These are phyloP conservation scores for Probaryconus sp. DNA, from an alignment of 1,140 invertebrate species.

Conservation along the genomic window DNA sequence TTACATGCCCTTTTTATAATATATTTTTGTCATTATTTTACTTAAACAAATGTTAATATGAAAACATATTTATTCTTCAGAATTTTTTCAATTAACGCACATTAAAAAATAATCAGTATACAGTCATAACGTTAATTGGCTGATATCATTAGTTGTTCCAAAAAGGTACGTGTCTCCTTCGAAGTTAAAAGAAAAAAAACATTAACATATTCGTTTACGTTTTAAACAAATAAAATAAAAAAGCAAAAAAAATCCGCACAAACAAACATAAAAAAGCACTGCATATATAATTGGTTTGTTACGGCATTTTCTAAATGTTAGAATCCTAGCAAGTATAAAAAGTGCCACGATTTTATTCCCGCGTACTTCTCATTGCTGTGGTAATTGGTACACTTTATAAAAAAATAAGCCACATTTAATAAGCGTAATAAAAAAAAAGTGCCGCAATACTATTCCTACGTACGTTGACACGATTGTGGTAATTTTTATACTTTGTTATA, in stretches of 20 bases:
- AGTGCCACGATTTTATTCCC: slow-evolving; percentile 5
- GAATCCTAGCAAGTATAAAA: slow-evolving; percentile 1
- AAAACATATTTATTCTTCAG: too few species aligned
- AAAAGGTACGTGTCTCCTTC: slow-evolving; percentile 16
- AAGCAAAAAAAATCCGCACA: neutral
- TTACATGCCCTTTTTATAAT: too few species aligned
- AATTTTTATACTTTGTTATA: slow-evolving; percentile 46
- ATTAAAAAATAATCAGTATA: too few species aligned
- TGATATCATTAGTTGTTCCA: slow-evolving; percentile 16
- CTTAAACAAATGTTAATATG: too few species aligned
- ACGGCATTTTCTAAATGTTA: slow-evolving; percentile 1
- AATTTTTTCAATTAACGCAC: too few species aligned
- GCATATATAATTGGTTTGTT: neutral
- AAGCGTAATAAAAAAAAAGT: slow-evolving; percentile 6
- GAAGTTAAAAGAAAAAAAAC: neutral
- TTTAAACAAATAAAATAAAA: too few species aligned
- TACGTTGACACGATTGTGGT: slow-evolving; percentile 17
- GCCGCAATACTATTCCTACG: slow-evolving; percentile 1
- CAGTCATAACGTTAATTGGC: too few species aligned
- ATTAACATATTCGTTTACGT: neutral
- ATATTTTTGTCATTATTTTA: too few species aligned
- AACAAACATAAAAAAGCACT: neutral
- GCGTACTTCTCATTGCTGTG: neutral
- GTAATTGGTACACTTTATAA: slow-evolving; percentile 13
- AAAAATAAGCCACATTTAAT: too few species aligned